Evolutionary conservation across 1,140 invertebrate genomes (phyloP).

Genomic region (Diorhabda elongata): DNA sequence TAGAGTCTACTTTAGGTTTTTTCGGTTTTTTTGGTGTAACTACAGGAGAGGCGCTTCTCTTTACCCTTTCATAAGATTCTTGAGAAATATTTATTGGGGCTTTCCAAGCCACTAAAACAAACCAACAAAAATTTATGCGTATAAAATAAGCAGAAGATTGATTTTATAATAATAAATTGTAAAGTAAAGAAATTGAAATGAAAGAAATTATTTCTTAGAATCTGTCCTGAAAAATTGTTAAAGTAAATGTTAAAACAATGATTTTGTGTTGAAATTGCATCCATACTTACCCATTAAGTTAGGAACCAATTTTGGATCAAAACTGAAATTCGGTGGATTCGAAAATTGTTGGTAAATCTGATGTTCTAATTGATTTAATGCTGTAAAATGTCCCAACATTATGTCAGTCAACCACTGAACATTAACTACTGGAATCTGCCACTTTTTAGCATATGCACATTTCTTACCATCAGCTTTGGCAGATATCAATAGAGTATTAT

Average conservation of each 20-base stretch:
- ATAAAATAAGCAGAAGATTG: no score
- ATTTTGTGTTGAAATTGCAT: no score
- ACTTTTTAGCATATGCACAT: conserved; percentile 85
- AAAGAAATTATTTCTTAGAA: no score
- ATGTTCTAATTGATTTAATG: conserved; percentile 74
- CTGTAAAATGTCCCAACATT: conserved; percentile 81
- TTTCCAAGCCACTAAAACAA: conserved; percentile 78
- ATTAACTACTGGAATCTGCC: conserved; percentile 83
- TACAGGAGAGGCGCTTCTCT: conserved; percentile 55
- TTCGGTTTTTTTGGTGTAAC: conserved; percentile 53
- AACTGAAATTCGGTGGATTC: conserved; percentile 69
- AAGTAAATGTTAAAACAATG: no score
- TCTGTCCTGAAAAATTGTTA: no score
- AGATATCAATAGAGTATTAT: conserved; percentile 69
- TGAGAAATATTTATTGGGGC: conserved; percentile 84
- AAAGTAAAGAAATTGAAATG: no score
- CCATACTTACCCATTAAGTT: conserved; percentile 81
- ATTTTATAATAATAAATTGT: no score
- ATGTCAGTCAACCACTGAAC: conserved; percentile 92
- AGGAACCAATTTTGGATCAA: conserved; percentile 81
- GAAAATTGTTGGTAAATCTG: conserved; percentile 86
- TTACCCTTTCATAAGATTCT: conserved; percentile 77
- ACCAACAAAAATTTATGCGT: no score
- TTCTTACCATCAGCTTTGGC: conserved; percentile 81
- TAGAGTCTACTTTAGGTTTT: conserved; percentile 31